Conservation (phyloP, 2,888 invertebrate genomes). For the Fragum whitleyi region DNA sequence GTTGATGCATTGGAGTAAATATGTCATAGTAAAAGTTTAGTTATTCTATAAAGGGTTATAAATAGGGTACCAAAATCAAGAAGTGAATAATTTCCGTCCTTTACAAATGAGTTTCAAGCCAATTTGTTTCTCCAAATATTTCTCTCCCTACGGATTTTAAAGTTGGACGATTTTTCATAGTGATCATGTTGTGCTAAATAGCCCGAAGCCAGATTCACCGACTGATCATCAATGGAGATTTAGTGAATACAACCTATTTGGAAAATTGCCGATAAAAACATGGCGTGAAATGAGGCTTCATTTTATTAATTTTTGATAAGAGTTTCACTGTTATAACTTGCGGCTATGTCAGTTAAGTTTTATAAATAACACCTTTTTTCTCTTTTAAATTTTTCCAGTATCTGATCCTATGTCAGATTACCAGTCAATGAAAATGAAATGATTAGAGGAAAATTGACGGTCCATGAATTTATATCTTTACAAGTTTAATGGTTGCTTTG, state of each 20-base stretch:
- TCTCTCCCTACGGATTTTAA: constrained; percentile 32
- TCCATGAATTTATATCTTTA: constrained; percentile 12
- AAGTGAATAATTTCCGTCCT: background rate
- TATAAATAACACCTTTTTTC: constrained; percentile 18
- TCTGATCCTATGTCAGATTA: background rate
- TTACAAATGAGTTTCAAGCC: constrained; percentile 17
- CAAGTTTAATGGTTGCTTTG: too few relatives aligned
- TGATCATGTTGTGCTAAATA: constrained; percentile 48
- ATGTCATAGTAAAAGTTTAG: too few relatives aligned
- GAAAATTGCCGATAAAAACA: constrained; percentile 41
- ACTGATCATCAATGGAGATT: constrained; percentile 55
- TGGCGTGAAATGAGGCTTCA: constrained; percentile 51
- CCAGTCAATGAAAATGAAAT: background rate
- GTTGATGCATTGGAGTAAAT: too few relatives aligned
- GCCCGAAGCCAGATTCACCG: constrained; percentile 44
- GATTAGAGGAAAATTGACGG: background rate
- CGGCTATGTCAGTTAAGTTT: constrained; percentile 15
- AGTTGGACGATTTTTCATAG: constrained; percentile 33
- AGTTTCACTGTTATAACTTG: constrained; percentile 18
- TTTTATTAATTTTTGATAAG: constrained; percentile 49
- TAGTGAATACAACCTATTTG: constrained; percentile 49
- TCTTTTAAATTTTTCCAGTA: background rate
- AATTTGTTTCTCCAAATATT: constrained; percentile 52
- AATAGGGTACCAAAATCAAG: background rate
- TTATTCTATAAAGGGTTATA: background rate